Evolutionary conservation across 1,140 invertebrate genomes (phyloP), one percentile per base, ranked within the genome.

Genomic region (Polypedilum pembai): DNA sequence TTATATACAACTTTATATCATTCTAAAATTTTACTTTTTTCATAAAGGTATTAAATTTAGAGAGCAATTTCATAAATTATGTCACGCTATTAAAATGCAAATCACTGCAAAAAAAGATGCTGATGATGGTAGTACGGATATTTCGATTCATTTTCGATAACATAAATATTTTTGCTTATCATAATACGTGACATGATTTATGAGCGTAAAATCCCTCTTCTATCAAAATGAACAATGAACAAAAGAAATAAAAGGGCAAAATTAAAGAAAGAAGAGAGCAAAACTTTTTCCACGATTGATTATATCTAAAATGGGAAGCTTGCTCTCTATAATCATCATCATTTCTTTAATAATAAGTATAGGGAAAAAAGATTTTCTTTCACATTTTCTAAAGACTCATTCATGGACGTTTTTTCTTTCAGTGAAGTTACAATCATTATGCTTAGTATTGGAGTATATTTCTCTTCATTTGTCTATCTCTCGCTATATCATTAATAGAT

Each of bases 141-240:
- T 33, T 33, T 33, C 24, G 24, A 33, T 33, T 33, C 24, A 33
- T 33, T 33, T 33, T 33, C 24, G 24, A 33, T 33, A 33, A 33
- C 24, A 33, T 33, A 33, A 1, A 33, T 56, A 56, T 56, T 56
- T 15, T 12, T 56, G 12, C 45, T 56, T 56, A 56, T 56, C 45
- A 56, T 56, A 56, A 56, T 56, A 56, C 45, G 45, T 56, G 45
- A 56, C 45, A n/a, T 56, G 45, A 56, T 56, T 56, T 56, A 56
- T 56, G 8, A 56, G 45, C 45, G 45, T 56, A n/a, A n/a, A 56
- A 56, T 33, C 24, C 24, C 24, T 33, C 24, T 33, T 5, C 24
- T 33, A 33, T 33, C 24, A 33, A 33, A 33, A 33, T 33, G 24
- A 33, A 33, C 24, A 33, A 33, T 33, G 24, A 33, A 33, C 1